Conservation (phyloP, 2,888 invertebrate genomes). For the Dugesia japonica region DNA sequence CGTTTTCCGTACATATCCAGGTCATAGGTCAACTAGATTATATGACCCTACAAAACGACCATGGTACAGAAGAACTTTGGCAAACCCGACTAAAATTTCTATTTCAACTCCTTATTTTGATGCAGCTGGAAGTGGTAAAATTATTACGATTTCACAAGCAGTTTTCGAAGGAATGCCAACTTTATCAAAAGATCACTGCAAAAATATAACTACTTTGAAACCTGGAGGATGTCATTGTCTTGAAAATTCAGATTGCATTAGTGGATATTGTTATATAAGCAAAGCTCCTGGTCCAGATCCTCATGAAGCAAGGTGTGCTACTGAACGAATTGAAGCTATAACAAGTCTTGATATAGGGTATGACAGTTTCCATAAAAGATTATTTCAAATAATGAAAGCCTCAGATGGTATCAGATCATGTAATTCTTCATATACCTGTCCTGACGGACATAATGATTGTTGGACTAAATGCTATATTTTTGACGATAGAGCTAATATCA, state of each 20-base stretch:
- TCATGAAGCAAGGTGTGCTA: slow-evolving; percentile 43
- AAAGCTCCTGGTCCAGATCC: slow-evolving; percentile 23
- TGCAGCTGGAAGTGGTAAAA: slow-evolving; percentile 48
- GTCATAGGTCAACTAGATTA: slow-evolving; percentile 45
- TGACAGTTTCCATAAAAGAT: slow-evolving; percentile 47
- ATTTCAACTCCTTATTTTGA: slow-evolving; percentile 49
- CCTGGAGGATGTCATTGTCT: slow-evolving; percentile 47
- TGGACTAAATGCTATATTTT: slow-evolving; percentile 48
- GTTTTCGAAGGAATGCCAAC: slow-evolving; percentile 48
- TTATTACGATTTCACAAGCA: slow-evolving; percentile 48
- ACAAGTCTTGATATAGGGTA: slow-evolving; percentile 48
- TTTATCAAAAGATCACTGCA: slow-evolving; percentile 21
- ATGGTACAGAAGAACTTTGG: slow-evolving; percentile 47
- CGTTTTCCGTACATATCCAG: slow-evolving; percentile 48
- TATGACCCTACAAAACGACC: slow-evolving; percentile 48
- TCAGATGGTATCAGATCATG: slow-evolving; percentile 42
- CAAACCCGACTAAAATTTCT: slow-evolving; percentile 45
- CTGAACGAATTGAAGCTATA: slow-evolving; percentile 48
- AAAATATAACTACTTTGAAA: slow-evolving; percentile 24
- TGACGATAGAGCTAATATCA: slow-evolving; percentile 45
- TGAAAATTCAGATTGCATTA: slow-evolving; percentile 44
- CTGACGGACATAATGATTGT: slow-evolving; percentile 44
- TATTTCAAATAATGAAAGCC: slow-evolving; percentile 47
- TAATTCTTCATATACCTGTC: slow-evolving; percentile 44
- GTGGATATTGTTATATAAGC: slow-evolving; percentile 39